Conservation (phyloP, 2,113 vertebrate species). For the Melanostigma gelatinosum region DNA sequence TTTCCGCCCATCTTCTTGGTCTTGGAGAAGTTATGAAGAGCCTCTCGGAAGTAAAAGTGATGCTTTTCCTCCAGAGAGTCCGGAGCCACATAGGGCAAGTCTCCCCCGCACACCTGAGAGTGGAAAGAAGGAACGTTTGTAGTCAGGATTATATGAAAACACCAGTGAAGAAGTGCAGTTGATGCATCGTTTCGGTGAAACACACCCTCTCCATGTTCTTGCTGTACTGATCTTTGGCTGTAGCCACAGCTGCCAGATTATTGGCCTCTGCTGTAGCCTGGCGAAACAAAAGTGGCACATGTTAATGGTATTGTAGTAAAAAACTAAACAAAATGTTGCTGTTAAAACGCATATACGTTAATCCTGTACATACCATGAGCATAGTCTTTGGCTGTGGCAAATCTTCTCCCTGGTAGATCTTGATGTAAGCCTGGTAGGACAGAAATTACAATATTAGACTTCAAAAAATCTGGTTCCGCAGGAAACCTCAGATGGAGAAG, state of each 20-base stretch:
- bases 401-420: slow-evolving; percentile 95
- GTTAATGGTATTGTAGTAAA: background rate
- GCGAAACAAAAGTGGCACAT: slow-evolving; percentile 10
- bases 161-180: background rate
- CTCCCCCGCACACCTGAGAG: slow-evolving; percentile 88
- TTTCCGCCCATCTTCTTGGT: slow-evolving; percentile 93
- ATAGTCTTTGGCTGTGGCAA: slow-evolving; percentile 93
- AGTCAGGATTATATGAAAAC: background rate
- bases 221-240: slow-evolving; percentile 91
- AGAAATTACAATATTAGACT: slow-evolving; percentile 3
- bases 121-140: background rate
- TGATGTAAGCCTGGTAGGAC: slow-evolving; percentile 89
- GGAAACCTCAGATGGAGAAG: background rate
- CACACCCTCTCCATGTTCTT: slow-evolving; percentile 91
- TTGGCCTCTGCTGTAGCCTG: slow-evolving; percentile 95
- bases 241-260: slow-evolving; percentile 89
- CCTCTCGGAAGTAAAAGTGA: slow-evolving; percentile 69
- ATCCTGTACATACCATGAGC: slow-evolving; percentile 85
- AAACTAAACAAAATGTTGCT: background rate
- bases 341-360: background rate
- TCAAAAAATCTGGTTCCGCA: background rate
- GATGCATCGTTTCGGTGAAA: background rate
- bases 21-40: slow-evolving; percentile 84
- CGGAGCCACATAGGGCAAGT: slow-evolving; percentile 88
- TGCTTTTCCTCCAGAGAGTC: slow-evolving; percentile 87